Evolutionary conservation across 2,888 invertebrate species (phyloP).

Genomic region (Capitulum mitella): DNA sequence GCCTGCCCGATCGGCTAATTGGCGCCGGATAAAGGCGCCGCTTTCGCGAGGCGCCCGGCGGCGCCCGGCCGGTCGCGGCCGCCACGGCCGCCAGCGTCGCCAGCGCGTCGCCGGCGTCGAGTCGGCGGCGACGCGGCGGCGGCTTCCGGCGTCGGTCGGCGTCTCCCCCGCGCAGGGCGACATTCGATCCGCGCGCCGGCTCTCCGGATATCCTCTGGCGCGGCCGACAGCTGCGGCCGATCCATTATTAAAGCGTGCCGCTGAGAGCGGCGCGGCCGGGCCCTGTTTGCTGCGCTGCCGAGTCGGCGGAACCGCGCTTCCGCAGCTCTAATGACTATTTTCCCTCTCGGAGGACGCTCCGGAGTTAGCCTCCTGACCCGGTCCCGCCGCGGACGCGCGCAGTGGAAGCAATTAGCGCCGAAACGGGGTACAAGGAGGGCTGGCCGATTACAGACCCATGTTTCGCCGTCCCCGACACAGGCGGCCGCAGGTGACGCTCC

Average conservation of each 20-base stretch:
- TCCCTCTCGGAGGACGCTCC: background rate
- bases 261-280: background rate
- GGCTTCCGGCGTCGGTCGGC: background rate
- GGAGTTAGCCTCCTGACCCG: background rate
- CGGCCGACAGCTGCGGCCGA: background rate
- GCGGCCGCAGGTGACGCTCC: too few species aligned
- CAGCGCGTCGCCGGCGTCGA: too few species aligned
- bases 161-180: background rate
- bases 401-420: background rate
- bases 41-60: background rate
- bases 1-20: background rate
- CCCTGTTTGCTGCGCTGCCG: background rate
- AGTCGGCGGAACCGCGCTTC: background rate
- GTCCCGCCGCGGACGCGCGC: background rate
- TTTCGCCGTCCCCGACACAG: too few species aligned
- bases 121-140: too few species aligned
- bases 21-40: background rate
- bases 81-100: background rate
- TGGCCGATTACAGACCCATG: background rate
- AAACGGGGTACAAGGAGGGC: background rate
- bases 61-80: background rate
- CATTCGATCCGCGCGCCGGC: background rate
- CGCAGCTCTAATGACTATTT: background rate
- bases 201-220: constrained; percentile 1
- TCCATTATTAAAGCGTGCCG: constrained; percentile 10